phyloP scores from a whole-genome alignment of 1,140 invertebrate genomes.

The Leptinotarsa texana region DNA sequence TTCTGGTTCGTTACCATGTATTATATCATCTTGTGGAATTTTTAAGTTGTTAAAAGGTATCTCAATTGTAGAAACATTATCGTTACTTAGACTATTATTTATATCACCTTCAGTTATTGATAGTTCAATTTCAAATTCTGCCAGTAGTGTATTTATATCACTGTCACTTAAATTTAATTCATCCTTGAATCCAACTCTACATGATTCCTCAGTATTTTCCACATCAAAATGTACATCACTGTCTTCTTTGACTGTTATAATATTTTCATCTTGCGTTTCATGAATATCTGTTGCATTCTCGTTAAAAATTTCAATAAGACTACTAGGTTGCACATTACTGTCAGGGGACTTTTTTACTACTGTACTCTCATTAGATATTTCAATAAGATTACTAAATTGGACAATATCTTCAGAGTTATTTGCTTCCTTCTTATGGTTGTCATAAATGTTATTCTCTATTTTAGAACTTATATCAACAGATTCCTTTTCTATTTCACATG shows the following conservation, averaged over 20 bases:
- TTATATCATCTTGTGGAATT: no score
- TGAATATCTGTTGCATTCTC: not conserved
- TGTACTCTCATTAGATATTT: not conserved
- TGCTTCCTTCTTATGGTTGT: no score
- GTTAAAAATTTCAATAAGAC: not conserved
- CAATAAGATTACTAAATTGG: no score
- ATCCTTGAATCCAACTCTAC: slow-evolving; percentile 51
- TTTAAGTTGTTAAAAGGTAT: no score
- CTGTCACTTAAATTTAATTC: slow-evolving; percentile 61
- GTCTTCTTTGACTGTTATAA: not conserved
- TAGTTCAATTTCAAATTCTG: slow-evolving; percentile 60
- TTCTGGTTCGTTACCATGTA: slow-evolving; percentile 24
- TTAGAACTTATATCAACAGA: no score
- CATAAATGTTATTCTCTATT: no score
- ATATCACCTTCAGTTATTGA: no score
- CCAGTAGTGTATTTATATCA: slow-evolving; percentile 63
- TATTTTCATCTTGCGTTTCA: not conserved
- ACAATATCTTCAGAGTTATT: no score
- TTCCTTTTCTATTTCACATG: no score
- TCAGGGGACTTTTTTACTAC: not conserved
- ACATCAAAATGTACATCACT: not conserved
- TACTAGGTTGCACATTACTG: not conserved
- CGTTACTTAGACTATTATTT: no score
- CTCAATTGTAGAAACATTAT: no score
- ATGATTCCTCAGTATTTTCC: not conserved